Evolutionary conservation across 1,140 invertebrate genomes (phyloP).

Genomic region (Drosophila mauritiana): DNA sequence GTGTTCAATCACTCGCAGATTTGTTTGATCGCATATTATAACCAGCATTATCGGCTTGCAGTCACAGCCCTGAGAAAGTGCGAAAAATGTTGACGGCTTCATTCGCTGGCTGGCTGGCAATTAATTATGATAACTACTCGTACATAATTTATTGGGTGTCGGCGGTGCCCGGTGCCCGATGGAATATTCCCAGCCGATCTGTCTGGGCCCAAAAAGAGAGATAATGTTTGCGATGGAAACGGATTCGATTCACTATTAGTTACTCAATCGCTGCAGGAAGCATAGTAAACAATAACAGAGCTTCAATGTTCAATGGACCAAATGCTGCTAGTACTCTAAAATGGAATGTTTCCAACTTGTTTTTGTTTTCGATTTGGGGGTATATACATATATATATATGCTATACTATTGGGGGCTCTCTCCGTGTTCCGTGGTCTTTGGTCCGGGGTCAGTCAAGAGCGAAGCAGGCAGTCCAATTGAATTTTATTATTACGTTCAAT

Average conservation of each 20-base stretch:
- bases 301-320: background rate
- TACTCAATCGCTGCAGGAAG: conserved; percentile 9
- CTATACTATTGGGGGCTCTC: background rate
- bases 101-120: conserved; percentile 30
- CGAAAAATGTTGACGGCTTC: conserved; percentile 61
- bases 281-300: conserved; percentile 26
- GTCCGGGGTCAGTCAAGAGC: conserved; percentile 61
- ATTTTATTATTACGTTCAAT: conserved; percentile 84
- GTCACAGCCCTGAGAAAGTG: conserved; percentile 62
- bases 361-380: conserved; percentile 47
- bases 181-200: conserved; percentile 68
- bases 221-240: conserved; percentile 39
- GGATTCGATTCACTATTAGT: background rate
- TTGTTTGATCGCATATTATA: conserved; percentile 37
- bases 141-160: conserved; percentile 55
- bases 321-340: conserved; percentile 36
- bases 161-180: conserved; percentile 18
- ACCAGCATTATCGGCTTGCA: conserved; percentile 47
- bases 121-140: conserved; percentile 64
- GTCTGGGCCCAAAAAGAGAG: conserved; percentile 29
- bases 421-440: conserved; percentile 17
- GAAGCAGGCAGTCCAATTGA: conserved; percentile 71
- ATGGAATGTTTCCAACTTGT: conserved; percentile 68
- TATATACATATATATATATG: background rate
- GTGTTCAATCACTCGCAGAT: conserved; percentile 58